Percentiles rank a stretch among this genome's conserved stretches.
Conservation (phyloP, 2,113 vertebrate species). For the Prolemur simus region DNA sequence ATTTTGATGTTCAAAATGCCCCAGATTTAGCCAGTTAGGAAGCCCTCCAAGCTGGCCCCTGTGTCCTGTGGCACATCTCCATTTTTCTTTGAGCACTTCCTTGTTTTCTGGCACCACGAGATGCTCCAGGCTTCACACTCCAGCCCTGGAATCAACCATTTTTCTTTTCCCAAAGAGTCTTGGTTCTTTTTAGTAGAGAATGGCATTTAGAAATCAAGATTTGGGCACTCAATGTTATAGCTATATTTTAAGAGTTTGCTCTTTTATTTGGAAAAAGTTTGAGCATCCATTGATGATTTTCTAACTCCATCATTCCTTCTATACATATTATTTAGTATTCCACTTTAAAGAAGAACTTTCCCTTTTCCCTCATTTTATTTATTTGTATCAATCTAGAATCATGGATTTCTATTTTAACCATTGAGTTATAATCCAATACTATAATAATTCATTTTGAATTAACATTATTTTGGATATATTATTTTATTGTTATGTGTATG, state of each 20-base stretch:
- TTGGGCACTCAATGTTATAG: constrained; percentile 20
- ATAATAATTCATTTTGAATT: constrained; percentile 45
- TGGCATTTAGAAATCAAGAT: constrained; percentile 43
- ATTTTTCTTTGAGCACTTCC: constrained; percentile 29
- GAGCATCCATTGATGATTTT: constrained; percentile 30
- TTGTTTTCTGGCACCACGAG: constrained; percentile 45
- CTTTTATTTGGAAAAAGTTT: constrained; percentile 43
- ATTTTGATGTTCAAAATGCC: constrained; percentile 46
- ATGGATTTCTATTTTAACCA: constrained; percentile 49
- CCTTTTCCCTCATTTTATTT: constrained; percentile 31
- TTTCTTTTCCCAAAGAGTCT: constrained; percentile 13
- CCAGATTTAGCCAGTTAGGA: constrained; percentile 32
- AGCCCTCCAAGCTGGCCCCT: constrained; percentile 1
- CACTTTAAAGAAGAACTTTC: constrained; percentile 11
- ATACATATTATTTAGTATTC: neutral
- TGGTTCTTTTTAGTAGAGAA: constrained; percentile 16
- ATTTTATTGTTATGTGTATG: constrained; percentile 34
- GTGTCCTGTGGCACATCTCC: constrained; percentile 13
- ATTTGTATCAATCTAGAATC: constrained; percentile 29
- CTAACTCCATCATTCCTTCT: constrained; percentile 22
- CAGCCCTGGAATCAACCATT: neutral
- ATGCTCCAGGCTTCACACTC: neutral
- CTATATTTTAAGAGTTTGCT: constrained; percentile 39
- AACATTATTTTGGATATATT: constrained; percentile 49
- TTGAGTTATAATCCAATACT: constrained; percentile 38